phyloP scores from a whole-genome alignment of 2,797 vertebrate species.

The Sebastes kiyomatsui region DNA sequence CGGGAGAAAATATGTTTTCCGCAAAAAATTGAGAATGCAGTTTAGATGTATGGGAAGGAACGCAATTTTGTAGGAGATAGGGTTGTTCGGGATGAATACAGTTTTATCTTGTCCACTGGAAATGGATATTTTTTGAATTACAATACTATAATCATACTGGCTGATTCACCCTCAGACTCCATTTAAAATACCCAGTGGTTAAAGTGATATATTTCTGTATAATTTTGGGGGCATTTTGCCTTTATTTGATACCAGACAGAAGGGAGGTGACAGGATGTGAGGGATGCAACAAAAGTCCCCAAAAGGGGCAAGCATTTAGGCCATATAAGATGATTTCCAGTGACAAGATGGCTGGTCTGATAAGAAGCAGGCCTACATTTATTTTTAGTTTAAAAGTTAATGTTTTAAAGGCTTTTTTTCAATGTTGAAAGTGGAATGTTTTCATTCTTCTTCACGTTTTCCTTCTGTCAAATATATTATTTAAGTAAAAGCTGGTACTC shows the following conservation, averaged over 20 bases:
- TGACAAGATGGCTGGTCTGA: background rate
- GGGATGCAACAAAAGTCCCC: background rate
- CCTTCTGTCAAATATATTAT: conserved; percentile 6
- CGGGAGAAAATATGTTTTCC: too few relatives aligned
- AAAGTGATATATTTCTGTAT: background rate
- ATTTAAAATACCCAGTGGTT: background rate
- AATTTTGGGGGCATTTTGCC: background rate
- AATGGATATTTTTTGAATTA: background rate
- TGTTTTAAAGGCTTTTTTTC: background rate
- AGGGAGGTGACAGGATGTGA: background rate
- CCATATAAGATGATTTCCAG: background rate
- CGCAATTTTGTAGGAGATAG: too few relatives aligned
- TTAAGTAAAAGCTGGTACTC: background rate
- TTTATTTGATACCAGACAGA: background rate
- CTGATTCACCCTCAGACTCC: background rate
- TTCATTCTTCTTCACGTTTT: background rate
- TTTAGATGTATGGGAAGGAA: too few relatives aligned
- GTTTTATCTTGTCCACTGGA: too few relatives aligned
- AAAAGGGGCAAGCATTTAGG: background rate
- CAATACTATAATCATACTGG: background rate
- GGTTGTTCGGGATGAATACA: too few relatives aligned
- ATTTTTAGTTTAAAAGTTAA: background rate
- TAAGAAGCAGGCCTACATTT: background rate
- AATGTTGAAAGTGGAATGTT: background rate
- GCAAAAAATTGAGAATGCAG: too few relatives aligned